Base-by-base conservation (phyloP, 2,888 invertebrate genomes). In the Eupelmus urozonus region DNA sequence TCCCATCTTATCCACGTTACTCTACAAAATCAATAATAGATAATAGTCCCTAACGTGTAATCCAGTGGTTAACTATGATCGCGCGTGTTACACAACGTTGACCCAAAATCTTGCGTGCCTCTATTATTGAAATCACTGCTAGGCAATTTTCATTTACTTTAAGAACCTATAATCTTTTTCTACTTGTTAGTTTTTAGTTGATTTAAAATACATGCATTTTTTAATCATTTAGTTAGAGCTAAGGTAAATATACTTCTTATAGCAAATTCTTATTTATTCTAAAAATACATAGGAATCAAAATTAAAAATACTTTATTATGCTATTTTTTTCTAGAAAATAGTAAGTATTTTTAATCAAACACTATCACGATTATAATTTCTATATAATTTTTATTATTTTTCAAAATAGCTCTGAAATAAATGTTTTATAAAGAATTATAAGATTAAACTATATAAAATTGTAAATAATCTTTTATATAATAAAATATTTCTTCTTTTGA, bases 11-110 rank as follows among this genome's bases (percentile, higher is more conserved):
- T 66, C 18, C 45, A 20, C 29, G 40, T 78, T 72, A 72, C 62
- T 20, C 45, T 69, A 78, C 27, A 63, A 55, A 72, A 72, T 75
- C 40, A 72, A 69, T 78, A 80, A 73, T 76, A 73, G 42, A 72
- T 53, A 55, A 62, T 67, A 34, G 49, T 60, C 55, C 65, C 51
- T 67, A 78, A 69, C 49, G 34, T 62, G 53, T 78, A 75, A 66
- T 77, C 55, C 40, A 66, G 55, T 65, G 53, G 27, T 71, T 65
- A 66, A 66, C 18, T 65, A 55, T 63, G 40, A 13, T 59, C 45
- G 62, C 40, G 53, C 34, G 53, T n/a, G 60, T 66, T 74, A 63
- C 20, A 74, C 25, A 79, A 62, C 45, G 27, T 72, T 69, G 53
- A 73, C 57, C 72, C 40, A 72, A 62, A 76, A 76, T 55, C 34